Evolutionary conservation across 2,888 invertebrate genomes (phyloP).

Genomic region (Eupithecia vulgata): DNA sequence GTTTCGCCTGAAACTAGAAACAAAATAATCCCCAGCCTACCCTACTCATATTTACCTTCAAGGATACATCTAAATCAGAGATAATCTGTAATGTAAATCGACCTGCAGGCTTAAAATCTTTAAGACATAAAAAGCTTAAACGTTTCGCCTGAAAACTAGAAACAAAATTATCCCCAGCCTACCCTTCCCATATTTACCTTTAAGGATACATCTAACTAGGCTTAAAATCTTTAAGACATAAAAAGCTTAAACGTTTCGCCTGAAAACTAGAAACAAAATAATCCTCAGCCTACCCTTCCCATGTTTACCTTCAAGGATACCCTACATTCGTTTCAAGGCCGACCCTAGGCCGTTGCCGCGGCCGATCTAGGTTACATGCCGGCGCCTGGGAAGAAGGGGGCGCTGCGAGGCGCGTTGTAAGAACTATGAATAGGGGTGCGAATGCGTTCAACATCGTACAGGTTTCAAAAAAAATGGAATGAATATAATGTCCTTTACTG

Average conservation of each 20-base stretch:
- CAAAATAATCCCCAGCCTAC: no score
- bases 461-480: background rate
- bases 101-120: no score
- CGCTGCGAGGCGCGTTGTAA: background rate
- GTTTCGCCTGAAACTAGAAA: no score
- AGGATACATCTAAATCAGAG: no score
- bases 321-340: constrained; percentile 7
- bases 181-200: no score
- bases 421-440: background rate
- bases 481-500: no score
- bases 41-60: no score
- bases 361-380: background rate
- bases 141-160: background rate
- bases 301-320: constrained; percentile 7
- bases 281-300: background rate
- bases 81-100: no score
- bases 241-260: background rate
- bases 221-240: no score
- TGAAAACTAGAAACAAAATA: background rate
- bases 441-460: background rate
- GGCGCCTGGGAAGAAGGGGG: background rate
- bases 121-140: no score
- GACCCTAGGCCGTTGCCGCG: background rate
- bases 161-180: no score
- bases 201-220: no score